Conservation (phyloP, 2,113 vertebrate genomes). For the Desmodus rotundus region DNA sequence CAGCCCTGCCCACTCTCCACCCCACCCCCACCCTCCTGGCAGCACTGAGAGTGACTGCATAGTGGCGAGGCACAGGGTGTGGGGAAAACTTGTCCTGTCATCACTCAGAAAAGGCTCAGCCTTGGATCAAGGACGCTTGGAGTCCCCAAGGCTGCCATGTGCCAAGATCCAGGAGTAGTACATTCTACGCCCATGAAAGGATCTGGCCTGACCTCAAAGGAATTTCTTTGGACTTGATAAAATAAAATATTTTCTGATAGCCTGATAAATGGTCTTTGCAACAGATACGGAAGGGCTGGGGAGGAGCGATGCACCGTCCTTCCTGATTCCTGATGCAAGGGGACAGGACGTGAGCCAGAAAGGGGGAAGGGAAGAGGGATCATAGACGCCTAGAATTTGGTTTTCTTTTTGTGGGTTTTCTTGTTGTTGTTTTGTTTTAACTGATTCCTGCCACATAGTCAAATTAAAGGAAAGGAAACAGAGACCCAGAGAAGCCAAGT, state of each 20-base stretch:
- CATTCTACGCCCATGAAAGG: neutral
- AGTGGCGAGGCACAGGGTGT: constrained; percentile 15
- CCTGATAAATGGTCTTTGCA: neutral
- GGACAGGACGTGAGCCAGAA: neutral
- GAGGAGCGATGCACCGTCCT: neutral
- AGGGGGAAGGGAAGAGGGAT: neutral
- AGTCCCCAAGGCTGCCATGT: neutral
- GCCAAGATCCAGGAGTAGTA: neutral
- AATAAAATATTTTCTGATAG: neutral
- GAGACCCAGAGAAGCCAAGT: neutral
- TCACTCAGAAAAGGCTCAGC: neutral
- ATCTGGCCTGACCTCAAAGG: neutral
- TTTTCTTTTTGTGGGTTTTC: neutral
- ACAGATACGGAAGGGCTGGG: neutral
- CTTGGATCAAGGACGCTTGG: neutral
- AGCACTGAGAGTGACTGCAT: neutral
- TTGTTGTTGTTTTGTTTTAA: neutral
- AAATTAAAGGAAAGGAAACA: neutral
- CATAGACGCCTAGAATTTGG: neutral
- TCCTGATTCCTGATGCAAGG: neutral
- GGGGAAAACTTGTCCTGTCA: constrained; percentile 19
- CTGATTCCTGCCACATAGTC: neutral
- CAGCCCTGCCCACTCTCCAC: constrained; percentile 6
- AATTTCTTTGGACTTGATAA: neutral
- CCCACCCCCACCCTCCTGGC: neutral